Evolutionary conservation across 2,888 invertebrate genomes (phyloP), one percentile per base, ranked within the genome.

Genomic region (Xestoiulus laeticollis): DNA sequence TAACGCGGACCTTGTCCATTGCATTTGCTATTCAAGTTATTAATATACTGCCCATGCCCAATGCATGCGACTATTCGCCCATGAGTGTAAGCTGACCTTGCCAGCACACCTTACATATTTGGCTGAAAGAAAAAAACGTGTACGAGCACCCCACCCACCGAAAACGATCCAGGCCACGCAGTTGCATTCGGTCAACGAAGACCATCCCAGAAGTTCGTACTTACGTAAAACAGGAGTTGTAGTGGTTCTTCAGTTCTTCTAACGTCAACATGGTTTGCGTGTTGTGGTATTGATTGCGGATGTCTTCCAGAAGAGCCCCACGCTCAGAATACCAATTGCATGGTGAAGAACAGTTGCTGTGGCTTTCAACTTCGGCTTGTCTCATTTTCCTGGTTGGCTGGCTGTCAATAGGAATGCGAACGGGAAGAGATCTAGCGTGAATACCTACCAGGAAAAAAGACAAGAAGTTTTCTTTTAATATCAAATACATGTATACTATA

Each of bases 191-290:
- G 43, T 43, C 43, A 43, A 43, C 43, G 6, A 12, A 43, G 43
- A 43, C 43, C 8, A 16, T 59, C 2, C 14, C n/a, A 2, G n/a
- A 59, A 59, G n/a, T 14, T 59, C 8, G n/a, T 59, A 92, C 93
- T 93, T 90, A 93, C 92, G 95, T 95, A 91, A 95, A 95, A 91
- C 95, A 95, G 89, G 95, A 95, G 91, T 95, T 94, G 91, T 95
- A 93, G 91, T 95, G 95, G 88, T 94, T 93, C 87, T 95, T 94
- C 89, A 95, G 92, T 91, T 95, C 95, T 91, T 95, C 95, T 90
- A 95, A 30, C 22, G 88, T 88, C 8, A 88, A 33, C 86, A 88
- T 44, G 68, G 32, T 88, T 22, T 88, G 86, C 3, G 53, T 86
- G 86, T 86, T 88, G 48, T 88, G 88, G 48, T 88, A 85, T 43